phyloP scores from a whole-genome alignment of 2,113 vertebrate genomes.

The Gambusia holbrooki region DNA sequence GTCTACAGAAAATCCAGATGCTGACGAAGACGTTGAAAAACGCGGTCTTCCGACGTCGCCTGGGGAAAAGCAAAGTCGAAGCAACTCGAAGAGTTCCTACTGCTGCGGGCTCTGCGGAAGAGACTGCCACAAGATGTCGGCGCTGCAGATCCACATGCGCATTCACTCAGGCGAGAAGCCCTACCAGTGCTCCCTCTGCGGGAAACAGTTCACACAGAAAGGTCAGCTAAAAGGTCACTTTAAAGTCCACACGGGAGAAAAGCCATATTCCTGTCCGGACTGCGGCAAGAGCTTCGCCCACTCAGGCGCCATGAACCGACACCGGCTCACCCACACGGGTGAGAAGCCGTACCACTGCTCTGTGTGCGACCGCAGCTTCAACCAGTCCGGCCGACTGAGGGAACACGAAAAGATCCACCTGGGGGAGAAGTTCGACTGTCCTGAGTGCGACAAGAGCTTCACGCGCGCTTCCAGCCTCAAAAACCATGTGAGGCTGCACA shows the following conservation, averaged over 20 bases:
- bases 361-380: slow-evolving; percentile 80
- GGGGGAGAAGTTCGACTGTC: slow-evolving; percentile 74
- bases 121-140: slow-evolving; percentile 77
- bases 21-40: slow-evolving; percentile 8
- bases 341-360: slow-evolving; percentile 78
- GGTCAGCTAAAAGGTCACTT: slow-evolving; percentile 75
- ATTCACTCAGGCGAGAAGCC: slow-evolving; percentile 76
- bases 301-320: slow-evolving; percentile 71
- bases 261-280: slow-evolving; percentile 71
- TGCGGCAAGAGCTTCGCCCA: slow-evolving; percentile 76
- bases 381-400: slow-evolving; percentile 76
- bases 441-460: slow-evolving; percentile 74
- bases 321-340: slow-evolving; percentile 73
- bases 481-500: slow-evolving; percentile 83
- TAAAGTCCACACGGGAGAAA: slow-evolving; percentile 74
- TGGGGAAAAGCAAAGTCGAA: slow-evolving; percentile 7
- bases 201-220: slow-evolving; percentile 75
- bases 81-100: slow-evolving; percentile 56
- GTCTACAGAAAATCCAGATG: slow-evolving; percentile 13
- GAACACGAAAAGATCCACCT: slow-evolving; percentile 83
- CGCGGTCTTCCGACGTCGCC: slow-evolving; percentile 13
- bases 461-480: slow-evolving; percentile 81
- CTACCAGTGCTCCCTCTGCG: slow-evolving; percentile 68
- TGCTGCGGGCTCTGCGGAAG: slow-evolving; percentile 75
- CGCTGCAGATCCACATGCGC: slow-evolving; percentile 73